A percentile compares a stretch with the other conserved stretches of the same genome.
Conservation (phyloP, 92 coral and sea anemone genomes). For the Siderastrea radians region DNA sequence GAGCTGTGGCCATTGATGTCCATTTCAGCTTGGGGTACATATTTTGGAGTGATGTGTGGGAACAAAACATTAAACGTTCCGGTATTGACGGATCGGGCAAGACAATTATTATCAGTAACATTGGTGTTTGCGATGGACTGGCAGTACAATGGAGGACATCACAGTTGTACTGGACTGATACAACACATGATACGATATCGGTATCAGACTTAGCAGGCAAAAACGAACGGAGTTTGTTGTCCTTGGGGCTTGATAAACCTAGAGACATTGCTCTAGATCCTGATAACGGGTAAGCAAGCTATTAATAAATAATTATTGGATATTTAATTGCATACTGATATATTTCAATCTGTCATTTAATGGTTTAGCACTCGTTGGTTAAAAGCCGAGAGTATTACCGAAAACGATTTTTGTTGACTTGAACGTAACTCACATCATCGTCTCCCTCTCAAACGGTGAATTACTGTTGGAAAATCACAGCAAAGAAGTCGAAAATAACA, state of each 20-base stretch:
- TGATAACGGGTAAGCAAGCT: slow-evolving; percentile 48
- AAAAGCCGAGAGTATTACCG: too few species aligned
- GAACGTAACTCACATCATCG: too few species aligned
- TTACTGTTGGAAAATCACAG: too few species aligned
- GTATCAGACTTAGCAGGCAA: slow-evolving; percentile 72
- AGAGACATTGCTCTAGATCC: slow-evolving; percentile 84
- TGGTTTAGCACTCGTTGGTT: too few species aligned
- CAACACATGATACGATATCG: slow-evolving; percentile 64
- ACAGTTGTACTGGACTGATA: slow-evolving; percentile 87
- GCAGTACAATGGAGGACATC: slow-evolving; percentile 84
- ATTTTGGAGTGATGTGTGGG: slow-evolving; percentile 76
- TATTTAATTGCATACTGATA: too few species aligned
- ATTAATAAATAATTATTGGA: too few species aligned
- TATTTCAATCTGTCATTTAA: too few species aligned
- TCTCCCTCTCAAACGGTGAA: too few species aligned
- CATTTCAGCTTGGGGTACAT: slow-evolving; percentile 54
- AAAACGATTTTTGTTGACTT: too few species aligned
- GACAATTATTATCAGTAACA: slow-evolving; percentile 19
- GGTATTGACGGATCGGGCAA: slow-evolving; percentile 28
- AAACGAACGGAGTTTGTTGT: slow-evolving; percentile 59
- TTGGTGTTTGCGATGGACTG: slow-evolving; percentile 82
- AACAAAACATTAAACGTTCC: slow-evolving; percentile 55
- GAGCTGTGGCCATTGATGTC: slow-evolving; percentile 72
- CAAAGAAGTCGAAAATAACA: too few species aligned
- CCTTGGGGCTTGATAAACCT: slow-evolving; percentile 70